These are phyloP conservation scores for Zaprionus africanus DNA, from an alignment of 1,140 invertebrate species.

Conservation along the genomic window DNA sequence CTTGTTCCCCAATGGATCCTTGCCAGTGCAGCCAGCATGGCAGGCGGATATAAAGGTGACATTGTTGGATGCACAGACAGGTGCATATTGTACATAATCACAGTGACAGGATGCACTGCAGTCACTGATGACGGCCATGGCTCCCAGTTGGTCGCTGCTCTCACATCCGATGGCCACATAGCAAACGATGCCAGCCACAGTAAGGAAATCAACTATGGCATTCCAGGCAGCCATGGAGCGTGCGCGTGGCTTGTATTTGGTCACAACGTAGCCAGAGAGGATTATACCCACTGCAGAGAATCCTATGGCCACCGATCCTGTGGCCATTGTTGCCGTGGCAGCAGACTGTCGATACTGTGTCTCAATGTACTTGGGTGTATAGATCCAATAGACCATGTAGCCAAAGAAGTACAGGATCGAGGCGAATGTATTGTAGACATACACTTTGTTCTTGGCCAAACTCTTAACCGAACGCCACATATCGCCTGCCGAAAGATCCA, in stretches of 20 bases:
- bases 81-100: constrained; percentile 88
- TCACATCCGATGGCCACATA: constrained; percentile 89
- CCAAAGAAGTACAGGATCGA: constrained; percentile 89
- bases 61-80: constrained; percentile 87
- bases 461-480: constrained; percentile 52
- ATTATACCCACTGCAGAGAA: constrained; percentile 90
- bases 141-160: constrained; percentile 75
- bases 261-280: constrained; percentile 88
- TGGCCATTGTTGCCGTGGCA: constrained; percentile 87
- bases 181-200: constrained; percentile 87
- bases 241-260: constrained; percentile 89
- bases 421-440: constrained; percentile 88
- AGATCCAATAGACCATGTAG: constrained; percentile 90
- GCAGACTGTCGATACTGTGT: constrained; percentile 90
- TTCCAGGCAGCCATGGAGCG: constrained; percentile 89
- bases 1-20: constrained; percentile 74
- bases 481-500: constrained; percentile 46
- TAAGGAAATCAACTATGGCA: constrained; percentile 88
- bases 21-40: constrained; percentile 87
- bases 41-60: constrained; percentile 89
- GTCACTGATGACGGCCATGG: constrained; percentile 33
- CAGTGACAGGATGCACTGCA: constrained; percentile 88
- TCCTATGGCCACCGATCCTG: constrained; percentile 88
- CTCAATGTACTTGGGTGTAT: constrained; percentile 91
- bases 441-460: constrained; percentile 86